Percentiles rank a stretch among this genome's conserved stretches.
These are phyloP conservation scores for Nysson spinosus DNA, from an alignment of 2,888 invertebrate species.

Conservation along the genomic window DNA sequence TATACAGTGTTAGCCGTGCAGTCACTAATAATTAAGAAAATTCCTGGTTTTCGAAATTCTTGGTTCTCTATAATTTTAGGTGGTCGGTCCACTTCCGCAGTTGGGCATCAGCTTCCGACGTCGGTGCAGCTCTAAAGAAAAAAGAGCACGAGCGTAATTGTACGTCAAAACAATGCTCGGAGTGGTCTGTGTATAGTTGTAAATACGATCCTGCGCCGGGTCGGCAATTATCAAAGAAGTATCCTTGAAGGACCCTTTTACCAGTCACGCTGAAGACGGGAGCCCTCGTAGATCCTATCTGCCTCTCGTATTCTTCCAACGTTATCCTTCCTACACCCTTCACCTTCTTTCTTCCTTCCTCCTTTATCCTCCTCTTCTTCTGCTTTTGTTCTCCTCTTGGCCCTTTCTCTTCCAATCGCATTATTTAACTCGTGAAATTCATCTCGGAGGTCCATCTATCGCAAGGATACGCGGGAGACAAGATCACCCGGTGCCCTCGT, in stretches of 20 bases:
- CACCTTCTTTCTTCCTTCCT: conserved; percentile 1
- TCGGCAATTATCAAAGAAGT: conserved; percentile 72
- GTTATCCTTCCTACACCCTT: conserved; percentile 21
- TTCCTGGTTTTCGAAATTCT: too few species aligned
- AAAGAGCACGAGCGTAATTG: conserved; percentile 44
- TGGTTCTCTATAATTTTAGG: too few species aligned
- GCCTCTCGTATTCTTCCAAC: conserved; percentile 46
- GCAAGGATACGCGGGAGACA: conserved; percentile 28
- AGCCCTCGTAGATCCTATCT: conserved; percentile 74
- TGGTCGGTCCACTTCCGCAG: too few species aligned
- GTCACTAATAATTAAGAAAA: too few species aligned
- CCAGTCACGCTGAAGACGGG: conserved; percentile 75
- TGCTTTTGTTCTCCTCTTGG: conserved; percentile 14
- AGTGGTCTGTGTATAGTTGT: conserved; percentile 25
- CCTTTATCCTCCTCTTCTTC: conserved; percentile 3
- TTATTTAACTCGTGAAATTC: conserved; percentile 63
- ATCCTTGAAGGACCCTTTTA: conserved; percentile 57
- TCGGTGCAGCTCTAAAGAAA: background rate
- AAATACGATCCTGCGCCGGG: conserved; percentile 39
- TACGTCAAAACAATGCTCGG: conserved; percentile 58
- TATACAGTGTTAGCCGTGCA: too few species aligned
- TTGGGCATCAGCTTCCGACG: too few species aligned
- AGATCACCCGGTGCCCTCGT: conserved; percentile 1
- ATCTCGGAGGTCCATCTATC: conserved; percentile 59
- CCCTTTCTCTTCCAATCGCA: conserved; percentile 31